Conservation (phyloP, 2,888 invertebrate genomes). For the Elysia crispata region DNA sequence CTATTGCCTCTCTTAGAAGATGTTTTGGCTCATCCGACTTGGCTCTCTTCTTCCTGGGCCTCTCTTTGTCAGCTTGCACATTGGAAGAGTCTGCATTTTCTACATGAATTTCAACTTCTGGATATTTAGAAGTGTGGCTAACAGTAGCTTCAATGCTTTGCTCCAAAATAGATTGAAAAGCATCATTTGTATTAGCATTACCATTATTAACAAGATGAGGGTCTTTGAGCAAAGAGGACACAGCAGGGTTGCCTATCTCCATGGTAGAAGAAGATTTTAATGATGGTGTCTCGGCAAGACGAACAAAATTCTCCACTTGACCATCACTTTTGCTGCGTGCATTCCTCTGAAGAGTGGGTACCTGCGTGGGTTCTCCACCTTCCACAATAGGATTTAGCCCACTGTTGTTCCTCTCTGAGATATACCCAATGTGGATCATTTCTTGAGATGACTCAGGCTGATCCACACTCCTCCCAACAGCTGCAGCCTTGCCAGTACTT, state of each 20-base stretch:
- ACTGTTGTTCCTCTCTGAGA: constrained; percentile 11
- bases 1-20: not conserved
- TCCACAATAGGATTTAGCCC: constrained; percentile 10
- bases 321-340: not conserved
- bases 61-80: too few species aligned
- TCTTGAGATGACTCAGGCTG: not conserved
- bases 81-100: constrained; percentile 16
- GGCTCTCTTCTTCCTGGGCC: too few species aligned
- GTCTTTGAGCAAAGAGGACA: too few species aligned
- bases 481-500: not conserved
- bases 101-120: constrained; percentile 19
- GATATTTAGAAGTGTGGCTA: not conserved
- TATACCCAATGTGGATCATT: too few species aligned
- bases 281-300: not conserved
- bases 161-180: too few species aligned
- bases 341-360: not conserved
- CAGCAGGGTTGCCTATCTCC: too few species aligned
- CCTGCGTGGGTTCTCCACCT: not conserved
- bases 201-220: too few species aligned
- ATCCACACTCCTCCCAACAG: not conserved
- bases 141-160: too few species aligned
- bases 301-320: not conserved
- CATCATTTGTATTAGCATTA: not conserved
- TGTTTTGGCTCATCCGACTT: not conserved
- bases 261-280: too few species aligned